A percentile compares a stretch with the other conserved stretches of the same genome.
Conservation (phyloP, 2,888 invertebrate species). For the Lypha dubia region DNA sequence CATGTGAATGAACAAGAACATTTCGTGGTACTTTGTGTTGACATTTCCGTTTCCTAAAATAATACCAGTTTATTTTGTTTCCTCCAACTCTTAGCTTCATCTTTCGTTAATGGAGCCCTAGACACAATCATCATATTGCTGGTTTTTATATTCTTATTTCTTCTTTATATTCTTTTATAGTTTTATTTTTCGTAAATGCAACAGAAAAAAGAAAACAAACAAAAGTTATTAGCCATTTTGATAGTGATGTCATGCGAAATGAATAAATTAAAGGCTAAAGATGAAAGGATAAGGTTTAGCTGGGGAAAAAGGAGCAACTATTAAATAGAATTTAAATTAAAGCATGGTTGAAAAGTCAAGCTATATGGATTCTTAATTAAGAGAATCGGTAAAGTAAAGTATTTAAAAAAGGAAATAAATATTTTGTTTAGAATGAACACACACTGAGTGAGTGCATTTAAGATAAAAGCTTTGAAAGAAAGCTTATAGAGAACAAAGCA, state of each 20-base stretch:
- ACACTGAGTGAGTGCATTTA: too few species aligned
- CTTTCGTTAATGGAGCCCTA: constrained; percentile 30
- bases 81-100: constrained; percentile 25
- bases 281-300: constrained; percentile 53
- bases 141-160: constrained; percentile 4
- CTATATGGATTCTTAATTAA: background rate
- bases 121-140: constrained; percentile 46
- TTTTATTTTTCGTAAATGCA: constrained; percentile 12
- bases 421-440: background rate
- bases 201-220: background rate
- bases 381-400: background rate
- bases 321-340: constrained; percentile 18
- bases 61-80: constrained; percentile 10
- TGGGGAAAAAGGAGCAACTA: constrained; percentile 13
- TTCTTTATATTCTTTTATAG: constrained; percentile 6
- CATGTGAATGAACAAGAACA: constrained; percentile 24
- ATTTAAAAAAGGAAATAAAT: background rate
- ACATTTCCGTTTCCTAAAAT: constrained; percentile 51
- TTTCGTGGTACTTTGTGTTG: constrained; percentile 22
- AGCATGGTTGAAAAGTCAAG: constrained; percentile 44
- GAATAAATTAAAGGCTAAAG: constrained; percentile 71
- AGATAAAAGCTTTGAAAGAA: background rate
- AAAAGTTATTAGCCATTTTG: constrained; percentile 68
- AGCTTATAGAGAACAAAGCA: too few species aligned
- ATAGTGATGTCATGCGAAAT: constrained; percentile 65